Conservation (phyloP, 2,113 vertebrate species). For the Eurystomus gularis region DNA sequence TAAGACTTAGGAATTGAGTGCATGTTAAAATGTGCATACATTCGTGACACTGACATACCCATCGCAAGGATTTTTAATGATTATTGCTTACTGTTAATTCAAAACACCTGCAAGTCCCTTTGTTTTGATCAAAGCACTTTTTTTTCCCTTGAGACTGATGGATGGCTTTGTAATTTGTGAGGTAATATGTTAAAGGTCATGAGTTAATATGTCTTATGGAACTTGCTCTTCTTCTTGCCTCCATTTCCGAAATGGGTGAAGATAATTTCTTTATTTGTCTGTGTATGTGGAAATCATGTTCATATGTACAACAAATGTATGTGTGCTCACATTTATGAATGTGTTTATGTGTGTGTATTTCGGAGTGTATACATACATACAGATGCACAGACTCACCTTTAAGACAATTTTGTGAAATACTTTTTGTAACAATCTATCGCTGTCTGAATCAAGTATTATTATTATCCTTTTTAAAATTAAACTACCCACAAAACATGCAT, state of each 20-base stretch:
- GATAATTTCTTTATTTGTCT: slow-evolving; percentile 56
- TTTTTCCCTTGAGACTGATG: slow-evolving; percentile 55
- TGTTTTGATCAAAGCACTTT: slow-evolving; percentile 76
- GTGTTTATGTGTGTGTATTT: slow-evolving; percentile 32
- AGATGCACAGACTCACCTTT: slow-evolving; percentile 61
- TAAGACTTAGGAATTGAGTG: background rate
- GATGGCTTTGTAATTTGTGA: slow-evolving; percentile 74
- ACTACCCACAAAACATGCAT: slow-evolving; percentile 83
- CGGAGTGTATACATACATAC: slow-evolving; percentile 9
- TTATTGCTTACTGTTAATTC: slow-evolving; percentile 73
- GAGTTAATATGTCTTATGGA: slow-evolving; percentile 76
- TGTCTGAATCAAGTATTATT: slow-evolving; percentile 83
- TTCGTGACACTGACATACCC: slow-evolving; percentile 15
- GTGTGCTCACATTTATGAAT: background rate
- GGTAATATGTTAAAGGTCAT: slow-evolving; percentile 80
- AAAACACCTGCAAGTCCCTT: slow-evolving; percentile 75
- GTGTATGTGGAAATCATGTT: slow-evolving; percentile 26
- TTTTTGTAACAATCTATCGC: slow-evolving; percentile 81
- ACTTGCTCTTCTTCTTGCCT: slow-evolving; percentile 70
- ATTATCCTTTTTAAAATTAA: slow-evolving; percentile 84
- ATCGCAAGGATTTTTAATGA: slow-evolving; percentile 60
- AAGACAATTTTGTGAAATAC: slow-evolving; percentile 67
- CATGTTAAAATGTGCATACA: slow-evolving; percentile 20
- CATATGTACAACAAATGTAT: slow-evolving; percentile 37
- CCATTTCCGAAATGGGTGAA: slow-evolving; percentile 55